Evolutionary conservation across 1,140 invertebrate species (phyloP).

Genomic region (Drosophila varians): DNA sequence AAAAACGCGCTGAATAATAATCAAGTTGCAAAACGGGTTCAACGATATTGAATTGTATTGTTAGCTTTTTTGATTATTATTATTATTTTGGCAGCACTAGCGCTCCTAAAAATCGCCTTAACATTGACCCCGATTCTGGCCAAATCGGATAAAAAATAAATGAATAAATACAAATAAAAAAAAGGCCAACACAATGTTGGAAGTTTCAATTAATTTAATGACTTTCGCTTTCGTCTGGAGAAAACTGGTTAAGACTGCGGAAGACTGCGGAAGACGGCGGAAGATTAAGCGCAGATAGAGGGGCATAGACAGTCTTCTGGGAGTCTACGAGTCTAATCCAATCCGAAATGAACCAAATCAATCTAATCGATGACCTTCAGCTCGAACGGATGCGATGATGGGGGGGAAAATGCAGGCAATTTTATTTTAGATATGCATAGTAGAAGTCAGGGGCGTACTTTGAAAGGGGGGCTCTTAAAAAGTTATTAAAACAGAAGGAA

Average conservation of each 20-base stretch:
- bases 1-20: slow-evolving; percentile 4
- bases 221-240: slow-evolving; percentile 29
- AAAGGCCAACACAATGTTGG: not conserved
- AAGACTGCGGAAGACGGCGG: not conserved
- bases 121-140: slow-evolving; percentile 28
- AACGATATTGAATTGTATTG: slow-evolving; percentile 3
- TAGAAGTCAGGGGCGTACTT: not conserved
- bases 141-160: not conserved
- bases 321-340: slow-evolving; percentile 52
- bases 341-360: slow-evolving; percentile 40
- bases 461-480: not conserved
- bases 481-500: not conserved
- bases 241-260: slow-evolving; percentile 10
- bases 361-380: slow-evolving; percentile 57
- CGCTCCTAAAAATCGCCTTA: slow-evolving; percentile 1
- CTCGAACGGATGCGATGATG: slow-evolving; percentile 4
- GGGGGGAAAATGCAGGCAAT: slow-evolving; percentile 26
- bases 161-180: no score
- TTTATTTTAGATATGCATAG: slow-evolving; percentile 22
- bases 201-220: slow-evolving; percentile 1
- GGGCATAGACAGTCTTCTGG: not conserved
- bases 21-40: slow-evolving; percentile 11
- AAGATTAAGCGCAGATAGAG: no score
- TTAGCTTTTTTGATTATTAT: not conserved
- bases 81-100: not conserved